Base-by-base conservation (phyloP, 64 coral and sea anemone genomes). In the Montipora foliosa region DNA sequence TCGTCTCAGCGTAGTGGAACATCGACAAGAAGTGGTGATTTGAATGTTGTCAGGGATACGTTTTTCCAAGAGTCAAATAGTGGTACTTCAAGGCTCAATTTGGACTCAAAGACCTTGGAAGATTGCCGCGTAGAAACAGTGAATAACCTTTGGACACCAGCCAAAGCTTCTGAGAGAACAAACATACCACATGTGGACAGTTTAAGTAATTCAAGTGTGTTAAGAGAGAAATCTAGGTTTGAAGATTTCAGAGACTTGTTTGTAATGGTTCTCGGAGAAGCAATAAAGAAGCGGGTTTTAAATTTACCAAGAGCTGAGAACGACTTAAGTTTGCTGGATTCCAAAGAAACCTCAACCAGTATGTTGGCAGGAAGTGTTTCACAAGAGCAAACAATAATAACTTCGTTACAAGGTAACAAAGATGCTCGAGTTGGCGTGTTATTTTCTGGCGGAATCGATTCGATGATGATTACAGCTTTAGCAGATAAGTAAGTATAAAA, bases 371-470 rank as follows among this genome's bases (percentile, higher is more conserved):
- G 21, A 68, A 70, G 20, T 8, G 3, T 10, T 49, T 17, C 9
- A 20, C 22, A 53, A 83, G 25, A 58, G 11, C 14, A 60, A 15
- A 61, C 47, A 44, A 44, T 5, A 24, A 11, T 9, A 55, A 44
- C 49, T 77, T 24, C 47, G 47, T 37, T 50, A 86, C 8, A 4
- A 6, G 14, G 19, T 47, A 4, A 25, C 4, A 73, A 52, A 47
- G 17, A 58, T 24, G 87, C 83, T 52, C 67, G 86, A 14, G 87
- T 99, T 83, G 98, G 98, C 15, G 62, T 99, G 77, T 76, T 99
- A 5, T 99, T 99, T 49, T 99, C 98, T 13, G 98, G 98, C 62
- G 98, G 98, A 58, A 89, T 99, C 44, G 98, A 99, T 64, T 99
- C 98, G 9, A 99, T 99, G 78, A 90, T 99, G 51, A 82, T 99